Base-by-base conservation (phyloP, 2,113 vertebrate species). In the Tyrannus savana region DNA sequence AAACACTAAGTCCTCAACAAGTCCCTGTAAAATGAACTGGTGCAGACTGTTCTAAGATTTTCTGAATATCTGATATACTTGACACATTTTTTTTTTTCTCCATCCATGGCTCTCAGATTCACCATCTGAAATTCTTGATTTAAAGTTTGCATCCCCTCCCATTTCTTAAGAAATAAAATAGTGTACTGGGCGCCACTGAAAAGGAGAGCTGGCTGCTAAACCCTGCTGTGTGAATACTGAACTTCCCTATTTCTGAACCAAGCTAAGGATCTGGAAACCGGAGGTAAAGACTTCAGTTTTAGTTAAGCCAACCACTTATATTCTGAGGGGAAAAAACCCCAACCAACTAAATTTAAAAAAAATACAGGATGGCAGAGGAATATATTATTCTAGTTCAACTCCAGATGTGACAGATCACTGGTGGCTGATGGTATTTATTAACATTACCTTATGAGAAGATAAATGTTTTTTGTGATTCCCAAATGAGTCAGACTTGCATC, bases 191-290 rank as follows among this genome's bases (percentile, higher is more conserved):
- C 64, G 33, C 14, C 30, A 35, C 49, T 46, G 15, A 49, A 83
- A 75, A 79, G 28, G 56, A 87, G 84, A 93, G 24, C 9, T 86
- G 72, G 28, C 64, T 94, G 55, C 41, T 59, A 33, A 95, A 80
- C 5, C 19, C 25, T 30, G 7, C 19, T 50, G 14, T 13, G 23
- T 2, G 0, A 83, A 79, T 33, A 67, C 72, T 16, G 11, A 90
- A 64, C 30, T 47, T 76, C 33, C 12, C 10, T 75, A 33, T 86
- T 83, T 72, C 58, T 78, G 8, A 19, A 69, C 28, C 18, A 72
- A 10, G 39, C 6, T 86, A 62, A 68, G 46, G 56, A 85, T 68
- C 7, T 35, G 27, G 52, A 88, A 91, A 56, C 5, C 58, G 76
- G 39, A 93, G 19, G 23, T 19, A 79, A 79, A 78, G 15, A n/a